Conservation (phyloP, 2,888 invertebrate species). For the Harpagoxenus sublaevis region DNA sequence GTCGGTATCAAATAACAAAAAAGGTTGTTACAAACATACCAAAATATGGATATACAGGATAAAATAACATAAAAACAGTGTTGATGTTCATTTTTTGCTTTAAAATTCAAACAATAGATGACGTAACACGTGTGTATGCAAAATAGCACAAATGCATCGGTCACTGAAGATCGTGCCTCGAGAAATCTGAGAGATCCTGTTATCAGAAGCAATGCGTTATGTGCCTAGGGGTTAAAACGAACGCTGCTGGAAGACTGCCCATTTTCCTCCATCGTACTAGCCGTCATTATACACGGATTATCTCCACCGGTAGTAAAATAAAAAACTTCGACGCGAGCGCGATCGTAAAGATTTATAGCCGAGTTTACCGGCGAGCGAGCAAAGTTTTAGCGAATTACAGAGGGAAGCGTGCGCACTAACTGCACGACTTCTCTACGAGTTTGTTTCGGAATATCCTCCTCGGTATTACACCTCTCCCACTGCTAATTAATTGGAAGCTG, state of each 20-base stretch:
- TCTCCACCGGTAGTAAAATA: constrained; percentile 44
- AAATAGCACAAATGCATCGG: background rate
- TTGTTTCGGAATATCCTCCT: constrained; percentile 18
- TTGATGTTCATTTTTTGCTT: background rate
- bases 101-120: background rate
- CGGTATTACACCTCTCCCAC: background rate
- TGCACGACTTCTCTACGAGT: constrained; percentile 37
- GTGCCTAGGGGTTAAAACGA: constrained; percentile 21
- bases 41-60: background rate
- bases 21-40: background rate
- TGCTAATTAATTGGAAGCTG: constrained; percentile 37
- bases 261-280: constrained; percentile 39
- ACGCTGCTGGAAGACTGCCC: constrained; percentile 29
- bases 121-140: background rate
- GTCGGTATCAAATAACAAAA: background rate
- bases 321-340: constrained; percentile 34
- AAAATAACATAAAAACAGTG: background rate
- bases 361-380: constrained; percentile 39
- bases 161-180: background rate
- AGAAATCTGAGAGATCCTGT: constrained; percentile 7
- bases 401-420: constrained; percentile 41
- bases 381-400: constrained; percentile 47
- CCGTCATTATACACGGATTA: constrained; percentile 52
- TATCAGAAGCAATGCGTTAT: constrained; percentile 5
- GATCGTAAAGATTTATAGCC: constrained; percentile 53